Evolutionary conservation across 1,140 invertebrate species (phyloP), one percentile per base, ranked within the genome.

Genomic region (Bemisia tabaci): DNA sequence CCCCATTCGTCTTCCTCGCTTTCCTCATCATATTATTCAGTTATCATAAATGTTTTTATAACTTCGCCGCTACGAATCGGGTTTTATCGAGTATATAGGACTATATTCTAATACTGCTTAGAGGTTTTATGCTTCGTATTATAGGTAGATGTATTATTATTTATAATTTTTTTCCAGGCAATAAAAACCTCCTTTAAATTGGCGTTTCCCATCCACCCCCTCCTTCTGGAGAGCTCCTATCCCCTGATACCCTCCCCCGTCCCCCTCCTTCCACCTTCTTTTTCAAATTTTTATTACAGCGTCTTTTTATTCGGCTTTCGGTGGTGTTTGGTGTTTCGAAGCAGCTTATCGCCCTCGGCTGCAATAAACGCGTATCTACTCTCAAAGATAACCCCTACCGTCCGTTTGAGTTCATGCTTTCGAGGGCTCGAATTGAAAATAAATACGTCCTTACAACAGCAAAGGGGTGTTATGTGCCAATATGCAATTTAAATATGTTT

Each of bases 1-100:
- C 17, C 17, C 33, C 17, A 5, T 48, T 48, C 33, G 33, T 48
- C 33, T 48, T 17, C 17, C 33, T 48, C 33, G 17, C 33, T 9
- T 17, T 48, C 33, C 17, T 48, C 33, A 48, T 48, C 33, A 48
- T 48, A 48, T 9, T 48, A 48, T 48, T 48, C 33, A 48, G 33
- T 48, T 48, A 48, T 48, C 33, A 48, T 48, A 48, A 48, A 48
- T 48, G 33, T 48, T 48, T 48, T 48, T 48, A 48, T 48, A 48
- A 48, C 33, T 48, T 48, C 17, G 33, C 33, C 33, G 33, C 33
- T 48, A 48, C 33, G 17, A 48, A 48, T 48, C 33, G 33, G 33
- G 5, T 17, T 48, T 48, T 9, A 48, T 48, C 33, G 33, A 48
- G 33, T 5, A 48, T 48, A 17, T 17, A 48, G 33, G 33, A 5